These are phyloP conservation scores for Eristalis arbustorum DNA, from an alignment of 2,888 invertebrate species.

Conservation along the genomic window DNA sequence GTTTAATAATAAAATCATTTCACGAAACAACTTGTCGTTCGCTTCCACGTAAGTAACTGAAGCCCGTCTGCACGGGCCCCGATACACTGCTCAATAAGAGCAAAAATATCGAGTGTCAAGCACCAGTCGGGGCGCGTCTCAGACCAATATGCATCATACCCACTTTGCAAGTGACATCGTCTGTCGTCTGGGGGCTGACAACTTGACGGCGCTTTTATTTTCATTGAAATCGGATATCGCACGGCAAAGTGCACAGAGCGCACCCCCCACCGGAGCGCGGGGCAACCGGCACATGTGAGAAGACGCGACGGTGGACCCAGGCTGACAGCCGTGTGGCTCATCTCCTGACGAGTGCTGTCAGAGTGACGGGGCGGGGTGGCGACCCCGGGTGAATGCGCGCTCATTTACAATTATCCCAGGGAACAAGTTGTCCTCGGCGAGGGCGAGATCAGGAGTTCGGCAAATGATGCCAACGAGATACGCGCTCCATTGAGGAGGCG, in stretches of 20 bases:
- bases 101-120: constrained; percentile 68
- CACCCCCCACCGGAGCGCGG: constrained; percentile 8
- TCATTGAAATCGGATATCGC: constrained; percentile 68
- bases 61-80: constrained; percentile 4
- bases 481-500: background rate
- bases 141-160: constrained; percentile 70
- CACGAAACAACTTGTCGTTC: constrained; percentile 51
- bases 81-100: constrained; percentile 37
- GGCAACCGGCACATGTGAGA: background rate
- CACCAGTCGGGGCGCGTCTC: constrained; percentile 40
- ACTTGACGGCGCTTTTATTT: constrained; percentile 69
- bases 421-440: constrained; percentile 43
- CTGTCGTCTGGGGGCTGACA: constrained; percentile 56
- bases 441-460: constrained; percentile 56
- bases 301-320: background rate
- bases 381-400: constrained; percentile 4
- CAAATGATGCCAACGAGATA: constrained; percentile 46
- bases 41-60: constrained; percentile 51
- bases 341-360: constrained; percentile 56
- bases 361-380: constrained; percentile 6
- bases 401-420: constrained; percentile 60
- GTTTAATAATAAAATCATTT: constrained; percentile 62
- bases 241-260: constrained; percentile 38
- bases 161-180: constrained; percentile 65
- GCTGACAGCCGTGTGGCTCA: constrained; percentile 3